Percentiles rank a stretch among this genome's conserved stretches.
These are phyloP conservation scores for Sebastes melanostomus DNA, from an alignment of 2,797 vertebrate genomes.

Conservation along the genomic window DNA sequence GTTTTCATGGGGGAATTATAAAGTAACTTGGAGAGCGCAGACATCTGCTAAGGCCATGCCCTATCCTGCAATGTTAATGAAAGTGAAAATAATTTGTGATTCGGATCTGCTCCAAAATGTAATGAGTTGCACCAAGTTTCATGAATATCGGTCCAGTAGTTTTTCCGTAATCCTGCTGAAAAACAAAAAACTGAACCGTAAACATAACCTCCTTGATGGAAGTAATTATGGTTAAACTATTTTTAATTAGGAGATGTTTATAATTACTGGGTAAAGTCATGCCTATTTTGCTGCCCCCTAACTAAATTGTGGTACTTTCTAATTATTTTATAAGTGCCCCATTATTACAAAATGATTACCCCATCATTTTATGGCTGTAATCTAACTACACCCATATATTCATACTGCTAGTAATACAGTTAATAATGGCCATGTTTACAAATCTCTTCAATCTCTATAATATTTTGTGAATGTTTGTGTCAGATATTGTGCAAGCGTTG, in stretches of 20 bases:
- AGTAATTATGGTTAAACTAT: background rate
- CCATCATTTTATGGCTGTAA: background rate
- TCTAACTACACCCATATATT: background rate
- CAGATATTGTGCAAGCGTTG: background rate
- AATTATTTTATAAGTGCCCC: slow-evolving; percentile 5
- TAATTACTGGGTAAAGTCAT: background rate
- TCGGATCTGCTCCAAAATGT: background rate
- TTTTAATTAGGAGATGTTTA: slow-evolving; percentile 3
- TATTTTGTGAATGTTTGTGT: background rate
- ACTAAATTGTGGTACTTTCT: background rate
- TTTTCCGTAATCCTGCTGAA: background rate
- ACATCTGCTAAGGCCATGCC: background rate
- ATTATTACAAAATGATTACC: background rate
- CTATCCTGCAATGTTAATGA: background rate
- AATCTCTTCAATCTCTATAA: background rate
- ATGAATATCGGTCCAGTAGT: background rate
- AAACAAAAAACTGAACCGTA: background rate
- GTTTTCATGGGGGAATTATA: background rate
- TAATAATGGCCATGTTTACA: background rate
- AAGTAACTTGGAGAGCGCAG: background rate
- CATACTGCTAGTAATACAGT: background rate
- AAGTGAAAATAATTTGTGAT: background rate
- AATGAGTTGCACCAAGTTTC: background rate
- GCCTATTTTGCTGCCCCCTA: background rate
- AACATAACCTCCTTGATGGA: background rate